Evolutionary conservation across 2,888 invertebrate genomes (phyloP), one percentile per base, ranked within the genome.

Genomic region (Chorisops tibialis): DNA sequence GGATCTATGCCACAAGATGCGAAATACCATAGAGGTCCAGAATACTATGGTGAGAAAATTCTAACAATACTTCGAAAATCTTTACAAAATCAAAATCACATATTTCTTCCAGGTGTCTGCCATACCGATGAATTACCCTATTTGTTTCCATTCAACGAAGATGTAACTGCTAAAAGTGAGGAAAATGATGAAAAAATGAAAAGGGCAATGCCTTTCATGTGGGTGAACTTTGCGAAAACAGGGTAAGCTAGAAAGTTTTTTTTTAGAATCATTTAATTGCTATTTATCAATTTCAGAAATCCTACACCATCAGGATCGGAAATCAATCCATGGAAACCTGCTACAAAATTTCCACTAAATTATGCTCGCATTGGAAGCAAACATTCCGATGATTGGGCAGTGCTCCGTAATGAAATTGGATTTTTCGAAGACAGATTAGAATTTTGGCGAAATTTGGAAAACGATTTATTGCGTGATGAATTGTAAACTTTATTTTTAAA

Each of bases 51-150:
- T 52, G 19, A 4, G 30, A 9, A 30, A 30, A 30, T 30, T 30
- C 5, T 1, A 2, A 1, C 3, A 39, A 11, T 39, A n/a, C 39
- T 39, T n/a, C n/a, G 5, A 2, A 39, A 1, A n/a, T n/a, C 37
- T 35, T 11, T 21, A 3, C 6, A 35, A 35, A 2, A 14, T 14
- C 30, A 50, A 1, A 19, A 14, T 48, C 35, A 3, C 5, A 4
- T 35, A 9, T 35, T 50, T 4, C 6, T 54, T 39, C 19, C n/a
- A 52, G 51, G 51, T 18, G 51, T 52, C 9, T 52, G 51, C 30
- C 51, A 52, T 21, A 38, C 51, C 9, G 51, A 52, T 19, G 51
- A 52, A 11, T 14, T 52, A n/a, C 51, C 51, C 1, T 52, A 52
- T 19, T 9, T 52, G 1, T 52, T 52, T 19, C 1, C 1, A 5